These are phyloP conservation scores for Phoeniculus purpureus DNA, from an alignment of 2,797 vertebrate species.

Conservation along the genomic window DNA sequence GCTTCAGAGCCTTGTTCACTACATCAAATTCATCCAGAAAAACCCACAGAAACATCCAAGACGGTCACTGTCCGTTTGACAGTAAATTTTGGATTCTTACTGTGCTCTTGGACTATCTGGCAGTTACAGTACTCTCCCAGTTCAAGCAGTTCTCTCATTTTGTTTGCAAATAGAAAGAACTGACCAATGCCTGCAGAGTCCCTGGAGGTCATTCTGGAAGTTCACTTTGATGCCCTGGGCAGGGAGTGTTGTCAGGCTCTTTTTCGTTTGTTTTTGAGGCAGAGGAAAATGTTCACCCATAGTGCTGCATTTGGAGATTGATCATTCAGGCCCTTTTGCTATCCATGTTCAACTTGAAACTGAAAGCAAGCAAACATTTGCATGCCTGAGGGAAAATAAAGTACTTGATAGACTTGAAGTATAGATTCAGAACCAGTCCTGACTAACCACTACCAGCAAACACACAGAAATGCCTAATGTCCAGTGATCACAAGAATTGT, in stretches of 20 bases:
- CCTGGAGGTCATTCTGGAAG: not conserved
- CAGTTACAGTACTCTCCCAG: not conserved
- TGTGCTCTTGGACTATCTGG: not conserved
- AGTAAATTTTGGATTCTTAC: not conserved
- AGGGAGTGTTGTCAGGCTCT: accelerated
- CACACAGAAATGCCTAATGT: not conserved
- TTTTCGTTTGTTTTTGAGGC: not conserved
- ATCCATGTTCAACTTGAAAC: constrained; percentile 21
- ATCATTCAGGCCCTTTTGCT: not conserved
- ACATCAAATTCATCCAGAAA: not conserved
- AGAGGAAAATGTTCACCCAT: not conserved
- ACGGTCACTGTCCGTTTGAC: not conserved
- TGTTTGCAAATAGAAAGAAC: not conserved
- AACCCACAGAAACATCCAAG: not conserved
- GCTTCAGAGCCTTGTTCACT: not conserved
- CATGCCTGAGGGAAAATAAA: not conserved
- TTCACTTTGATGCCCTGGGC: not conserved
- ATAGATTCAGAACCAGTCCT: not conserved
- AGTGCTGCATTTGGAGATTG: not conserved
- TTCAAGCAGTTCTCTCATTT: not conserved
- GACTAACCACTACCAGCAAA: not conserved
- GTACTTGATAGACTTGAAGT: not conserved
- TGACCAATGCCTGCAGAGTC: not conserved
- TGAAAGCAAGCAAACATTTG: constrained; percentile 14
- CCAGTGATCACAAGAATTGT: not conserved